phyloP scores from a whole-genome alignment of 2,888 invertebrate genomes.

The Pristionchus exspectatus region DNA sequence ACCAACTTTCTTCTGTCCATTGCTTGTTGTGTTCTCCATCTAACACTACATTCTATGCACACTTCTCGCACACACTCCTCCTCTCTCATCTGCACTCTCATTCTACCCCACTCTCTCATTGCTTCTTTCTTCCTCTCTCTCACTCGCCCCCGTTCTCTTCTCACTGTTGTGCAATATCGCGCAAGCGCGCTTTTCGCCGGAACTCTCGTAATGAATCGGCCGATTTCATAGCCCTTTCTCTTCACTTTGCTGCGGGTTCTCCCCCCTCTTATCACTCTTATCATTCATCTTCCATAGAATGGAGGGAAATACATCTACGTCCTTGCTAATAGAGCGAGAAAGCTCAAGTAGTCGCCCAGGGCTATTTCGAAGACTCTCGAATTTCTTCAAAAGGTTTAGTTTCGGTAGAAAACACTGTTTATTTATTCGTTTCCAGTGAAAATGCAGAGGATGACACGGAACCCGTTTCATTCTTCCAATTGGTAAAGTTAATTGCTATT shows the following conservation, averaged over 20 bases:
- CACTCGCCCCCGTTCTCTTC: not conserved
- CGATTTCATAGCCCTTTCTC: not conserved
- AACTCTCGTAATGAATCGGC: not conserved
- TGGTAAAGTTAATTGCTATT: not conserved
- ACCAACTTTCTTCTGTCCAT: not conserved
- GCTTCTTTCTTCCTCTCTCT: not conserved
- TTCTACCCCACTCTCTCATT: not conserved
- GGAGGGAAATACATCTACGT: not conserved
- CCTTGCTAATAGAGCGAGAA: not conserved
- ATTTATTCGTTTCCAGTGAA: not conserved
- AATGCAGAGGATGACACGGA: not conserved
- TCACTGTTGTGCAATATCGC: slow-evolving; percentile 28
- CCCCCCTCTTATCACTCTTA: not conserved
- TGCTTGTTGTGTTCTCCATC: no score
- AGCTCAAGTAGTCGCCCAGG: not conserved
- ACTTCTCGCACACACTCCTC: not conserved
- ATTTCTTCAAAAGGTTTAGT: not conserved
- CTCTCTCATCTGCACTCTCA: not conserved
- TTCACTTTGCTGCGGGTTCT: not conserved
- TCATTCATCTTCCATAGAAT: not conserved
- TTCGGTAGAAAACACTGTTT: not conserved
- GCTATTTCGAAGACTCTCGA: not conserved
- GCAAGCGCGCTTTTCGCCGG: not conserved
- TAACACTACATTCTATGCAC: not conserved
- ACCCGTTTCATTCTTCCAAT: slow-evolving; percentile 8